phyloP scores from a whole-genome alignment of 2,113 vertebrate species.

The Austrofundulus limnaeus region DNA sequence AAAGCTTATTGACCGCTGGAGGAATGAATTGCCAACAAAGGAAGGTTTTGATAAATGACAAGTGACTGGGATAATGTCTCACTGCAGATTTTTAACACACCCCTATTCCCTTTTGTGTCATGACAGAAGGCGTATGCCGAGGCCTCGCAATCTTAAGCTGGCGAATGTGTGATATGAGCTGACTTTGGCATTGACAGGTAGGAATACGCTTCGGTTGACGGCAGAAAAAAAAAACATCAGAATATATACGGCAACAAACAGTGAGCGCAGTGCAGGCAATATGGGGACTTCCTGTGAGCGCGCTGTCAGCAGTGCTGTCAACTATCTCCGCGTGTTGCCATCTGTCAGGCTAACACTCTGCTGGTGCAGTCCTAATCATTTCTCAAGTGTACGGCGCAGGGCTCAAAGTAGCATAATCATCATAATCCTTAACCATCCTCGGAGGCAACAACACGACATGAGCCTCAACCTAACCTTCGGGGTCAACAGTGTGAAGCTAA shows the following conservation, averaged over 20 bases:
- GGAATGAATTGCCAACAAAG: conserved; percentile 66
- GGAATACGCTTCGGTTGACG: conserved; percentile 45
- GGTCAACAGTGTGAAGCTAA: conserved; percentile 45
- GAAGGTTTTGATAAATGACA: conserved; percentile 67
- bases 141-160: conserved; percentile 37
- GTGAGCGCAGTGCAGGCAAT: conserved; percentile 45
- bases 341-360: conserved; percentile 68
- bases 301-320: conserved; percentile 72
- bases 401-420: conserved; percentile 67
- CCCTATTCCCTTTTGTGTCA: conserved; percentile 32
- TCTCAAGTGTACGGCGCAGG: conserved; percentile 54
- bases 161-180: conserved; percentile 31
- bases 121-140: conserved; percentile 29
- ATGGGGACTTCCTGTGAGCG: conserved; percentile 61
- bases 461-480: conserved; percentile 50
- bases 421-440: conserved; percentile 65
- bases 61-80: conserved; percentile 51
- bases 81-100: conserved; percentile 55
- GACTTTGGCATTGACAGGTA: conserved; percentile 42
- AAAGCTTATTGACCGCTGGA: conserved; percentile 68
- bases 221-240: conserved; percentile 50
- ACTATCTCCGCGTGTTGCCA: conserved; percentile 68
- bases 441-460: conserved; percentile 40
- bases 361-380: conserved; percentile 66
- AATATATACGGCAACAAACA: conserved; percentile 59